phyloP scores from a whole-genome alignment of 2,797 vertebrate species.

The Arnoldichthys spilopterus region DNA sequence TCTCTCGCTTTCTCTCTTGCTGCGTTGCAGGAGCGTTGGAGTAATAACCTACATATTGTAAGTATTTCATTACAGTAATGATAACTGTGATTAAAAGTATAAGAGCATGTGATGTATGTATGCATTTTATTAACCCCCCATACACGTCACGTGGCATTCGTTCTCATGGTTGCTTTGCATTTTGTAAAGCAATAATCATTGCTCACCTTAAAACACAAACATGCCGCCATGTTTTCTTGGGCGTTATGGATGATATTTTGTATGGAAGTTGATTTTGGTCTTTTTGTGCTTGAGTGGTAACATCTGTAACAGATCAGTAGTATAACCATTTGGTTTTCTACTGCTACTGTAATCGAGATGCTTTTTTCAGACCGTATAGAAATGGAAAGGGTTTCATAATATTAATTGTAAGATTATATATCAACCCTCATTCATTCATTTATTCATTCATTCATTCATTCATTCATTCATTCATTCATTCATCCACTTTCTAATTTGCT shows the following conservation, averaged over 20 bases:
- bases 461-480: too few relatives aligned
- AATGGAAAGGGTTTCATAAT: not conserved
- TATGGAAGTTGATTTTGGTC: constrained; percentile 3
- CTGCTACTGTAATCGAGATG: not conserved
- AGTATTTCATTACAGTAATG: constrained; percentile 62
- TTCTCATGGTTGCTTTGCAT: constrained; percentile 6
- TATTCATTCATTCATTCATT: too few relatives aligned
- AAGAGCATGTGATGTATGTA: constrained; percentile 27
- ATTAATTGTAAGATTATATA: not conserved
- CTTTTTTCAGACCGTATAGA: too few relatives aligned
- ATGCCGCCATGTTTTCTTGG: not conserved
- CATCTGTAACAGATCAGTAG: not conserved
- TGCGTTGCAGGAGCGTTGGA: constrained; percentile 74
- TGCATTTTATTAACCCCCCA: constrained; percentile 11
- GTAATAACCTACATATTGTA: constrained; percentile 83
- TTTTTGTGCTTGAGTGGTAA: not conserved
- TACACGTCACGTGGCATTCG: constrained; percentile 6
- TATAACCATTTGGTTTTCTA: not conserved
- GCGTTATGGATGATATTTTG: not conserved
- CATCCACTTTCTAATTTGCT: too few relatives aligned
- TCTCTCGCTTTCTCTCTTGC: not conserved
- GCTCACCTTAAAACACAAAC: constrained; percentile 4
- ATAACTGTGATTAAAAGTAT: constrained; percentile 14
- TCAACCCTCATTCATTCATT: not conserved
- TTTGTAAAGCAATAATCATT: constrained; percentile 14